phyloP scores from a whole-genome alignment of 1,140 invertebrate species.

The Medauroidea extradentata region DNA sequence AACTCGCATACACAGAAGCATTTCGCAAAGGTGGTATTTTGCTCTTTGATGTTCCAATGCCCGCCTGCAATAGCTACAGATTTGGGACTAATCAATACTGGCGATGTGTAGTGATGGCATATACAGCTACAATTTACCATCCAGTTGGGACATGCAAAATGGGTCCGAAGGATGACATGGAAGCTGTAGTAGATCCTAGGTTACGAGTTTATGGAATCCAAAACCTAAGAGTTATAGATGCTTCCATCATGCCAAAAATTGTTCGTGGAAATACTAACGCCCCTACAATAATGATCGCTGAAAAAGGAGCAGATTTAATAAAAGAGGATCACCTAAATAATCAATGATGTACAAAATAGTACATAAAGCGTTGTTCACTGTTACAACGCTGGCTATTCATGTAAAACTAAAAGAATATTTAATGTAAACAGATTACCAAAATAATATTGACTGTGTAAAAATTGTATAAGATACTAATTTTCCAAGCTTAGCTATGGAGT shows the following conservation, averaged over 20 bases:
- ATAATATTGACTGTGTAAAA: too few relatives aligned
- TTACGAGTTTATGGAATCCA: constrained; percentile 73
- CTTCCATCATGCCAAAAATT: constrained; percentile 77
- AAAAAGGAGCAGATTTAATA: constrained; percentile 77
- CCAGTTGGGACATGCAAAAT: constrained; percentile 89
- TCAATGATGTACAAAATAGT: too few relatives aligned
- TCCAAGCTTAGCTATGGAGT: too few relatives aligned
- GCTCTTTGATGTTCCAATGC: constrained; percentile 6
- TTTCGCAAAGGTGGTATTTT: constrained; percentile 44
- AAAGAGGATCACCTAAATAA: constrained; percentile 50
- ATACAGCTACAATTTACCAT: constrained; percentile 79
- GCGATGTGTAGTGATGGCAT: constrained; percentile 77
- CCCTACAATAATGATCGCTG: constrained; percentile 78
- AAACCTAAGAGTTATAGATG: constrained; percentile 78
- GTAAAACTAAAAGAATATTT: too few relatives aligned
- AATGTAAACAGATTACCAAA: too few relatives aligned
- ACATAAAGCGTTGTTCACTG: too few relatives aligned
- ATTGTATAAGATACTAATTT: too few relatives aligned
- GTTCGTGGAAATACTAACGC: constrained; percentile 82
- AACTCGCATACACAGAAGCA: constrained; percentile 64
- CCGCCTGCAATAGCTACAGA: constrained; percentile 15
- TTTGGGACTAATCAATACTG: constrained; percentile 71
- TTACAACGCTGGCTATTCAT: too few relatives aligned
- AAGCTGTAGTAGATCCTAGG: constrained; percentile 83
- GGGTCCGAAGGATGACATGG: constrained; percentile 77